These are phyloP conservation scores for Ectobius pallidus DNA, from an alignment of 2,888 invertebrate species.

Conservation along the genomic window DNA sequence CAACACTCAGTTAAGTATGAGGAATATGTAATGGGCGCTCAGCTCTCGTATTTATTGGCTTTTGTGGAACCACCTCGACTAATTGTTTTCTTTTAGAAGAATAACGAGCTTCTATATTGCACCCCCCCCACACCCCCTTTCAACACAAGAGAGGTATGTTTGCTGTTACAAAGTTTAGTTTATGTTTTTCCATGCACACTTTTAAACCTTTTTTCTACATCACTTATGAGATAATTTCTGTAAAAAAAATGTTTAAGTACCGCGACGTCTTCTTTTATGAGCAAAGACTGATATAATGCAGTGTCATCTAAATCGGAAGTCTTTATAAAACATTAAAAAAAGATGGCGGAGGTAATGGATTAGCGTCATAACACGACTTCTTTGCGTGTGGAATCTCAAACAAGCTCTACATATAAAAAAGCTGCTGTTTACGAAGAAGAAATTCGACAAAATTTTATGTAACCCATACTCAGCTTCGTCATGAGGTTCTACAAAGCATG, in stretches of 20 bases:
- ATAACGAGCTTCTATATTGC: background rate
- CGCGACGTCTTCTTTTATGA: conserved; percentile 4
- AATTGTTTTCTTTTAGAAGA: conserved; percentile 31
- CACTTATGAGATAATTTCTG: conserved; percentile 6
- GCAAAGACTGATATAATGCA: background rate
- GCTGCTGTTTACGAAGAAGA: too few species aligned
- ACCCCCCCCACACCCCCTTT: background rate
- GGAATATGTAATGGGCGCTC: conserved; percentile 28
- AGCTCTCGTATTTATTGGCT: conserved; percentile 33
- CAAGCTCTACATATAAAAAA: too few species aligned
- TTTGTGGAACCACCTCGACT: conserved; percentile 16
- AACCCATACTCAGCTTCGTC: too few species aligned
- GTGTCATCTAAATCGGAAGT: background rate
- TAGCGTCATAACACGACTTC: too few species aligned
- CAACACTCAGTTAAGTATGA: conserved; percentile 28
- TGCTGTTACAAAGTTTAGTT: conserved; percentile 16
- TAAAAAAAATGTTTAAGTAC: conserved; percentile 4
- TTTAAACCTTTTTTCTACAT: background rate
- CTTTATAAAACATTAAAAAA: too few species aligned
- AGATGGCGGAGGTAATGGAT: too few species aligned
- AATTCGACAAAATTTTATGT: too few species aligned
- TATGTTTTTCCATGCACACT: background rate
- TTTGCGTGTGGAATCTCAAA: too few species aligned
- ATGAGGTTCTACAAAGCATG: too few species aligned
- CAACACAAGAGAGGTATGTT: conserved; percentile 21